These are phyloP conservation scores for Petroica traversi DNA, from an alignment of 2,113 vertebrate species.

Conservation along the genomic window DNA sequence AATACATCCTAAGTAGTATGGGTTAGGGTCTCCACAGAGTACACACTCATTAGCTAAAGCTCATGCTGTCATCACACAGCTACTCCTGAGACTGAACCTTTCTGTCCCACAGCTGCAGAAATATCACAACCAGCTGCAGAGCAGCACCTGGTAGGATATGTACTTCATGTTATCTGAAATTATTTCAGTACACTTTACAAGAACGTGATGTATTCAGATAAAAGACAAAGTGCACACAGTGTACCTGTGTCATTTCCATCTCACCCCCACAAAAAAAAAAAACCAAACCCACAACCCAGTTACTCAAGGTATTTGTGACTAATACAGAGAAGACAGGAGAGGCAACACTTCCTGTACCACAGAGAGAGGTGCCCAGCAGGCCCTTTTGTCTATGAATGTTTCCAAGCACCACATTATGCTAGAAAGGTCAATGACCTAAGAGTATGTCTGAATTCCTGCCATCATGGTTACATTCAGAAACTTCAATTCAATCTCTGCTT, in stretches of 20 bases:
- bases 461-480: background rate
- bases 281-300: background rate
- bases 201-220: background rate
- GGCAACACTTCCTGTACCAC: background rate
- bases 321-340: background rate
- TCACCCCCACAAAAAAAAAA: background rate
- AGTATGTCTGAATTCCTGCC: background rate
- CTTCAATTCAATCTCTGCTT: background rate
- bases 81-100: background rate
- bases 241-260: background rate
- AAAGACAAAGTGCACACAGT: background rate
- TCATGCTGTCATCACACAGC: background rate
- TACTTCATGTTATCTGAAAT: background rate
- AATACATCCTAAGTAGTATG: background rate
- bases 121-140: background rate
- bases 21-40: background rate
- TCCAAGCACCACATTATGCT: background rate
- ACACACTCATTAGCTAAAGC: background rate
- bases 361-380: background rate
- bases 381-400: background rate
- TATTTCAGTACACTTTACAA: background rate
- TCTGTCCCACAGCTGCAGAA: background rate
- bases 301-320: background rate
- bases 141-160: background rate
- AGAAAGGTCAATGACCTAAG: background rate